Conservation (phyloP, 2,797 vertebrate species). For the Lepilemur septentrionalis region DNA sequence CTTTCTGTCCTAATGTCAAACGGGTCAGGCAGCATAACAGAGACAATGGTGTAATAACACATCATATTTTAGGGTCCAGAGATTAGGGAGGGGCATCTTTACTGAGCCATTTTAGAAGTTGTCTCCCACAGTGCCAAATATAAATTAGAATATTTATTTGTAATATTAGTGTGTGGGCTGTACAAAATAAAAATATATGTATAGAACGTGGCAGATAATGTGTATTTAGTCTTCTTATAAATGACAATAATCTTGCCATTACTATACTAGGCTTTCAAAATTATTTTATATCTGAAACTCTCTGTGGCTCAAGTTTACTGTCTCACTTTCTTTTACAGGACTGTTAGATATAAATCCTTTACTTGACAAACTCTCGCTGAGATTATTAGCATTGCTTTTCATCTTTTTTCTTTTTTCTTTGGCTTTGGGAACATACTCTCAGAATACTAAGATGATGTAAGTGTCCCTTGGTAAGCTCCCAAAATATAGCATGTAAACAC, state of each 20-base stretch:
- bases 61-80: background rate
- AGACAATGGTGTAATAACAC: fast-evolving
- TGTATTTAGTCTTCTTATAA: background rate
- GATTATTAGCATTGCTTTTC: background rate
- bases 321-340: background rate
- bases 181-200: background rate
- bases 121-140: background rate
- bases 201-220: background rate
- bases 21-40: background rate
- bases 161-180: background rate
- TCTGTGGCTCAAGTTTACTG: background rate
- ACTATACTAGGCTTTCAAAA: background rate
- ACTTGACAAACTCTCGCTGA: background rate
- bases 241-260: background rate
- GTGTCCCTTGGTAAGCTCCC: background rate
- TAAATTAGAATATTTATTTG: background rate
- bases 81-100: background rate
- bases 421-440: background rate
- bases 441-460: background rate
- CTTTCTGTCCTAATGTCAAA: background rate
- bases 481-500: background rate
- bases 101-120: background rate
- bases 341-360: background rate
- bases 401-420: background rate
- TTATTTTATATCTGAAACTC: background rate